Evolutionary conservation across 2,797 vertebrate genomes (phyloP).

Genomic region (Syngnathus rostellatus): DNA sequence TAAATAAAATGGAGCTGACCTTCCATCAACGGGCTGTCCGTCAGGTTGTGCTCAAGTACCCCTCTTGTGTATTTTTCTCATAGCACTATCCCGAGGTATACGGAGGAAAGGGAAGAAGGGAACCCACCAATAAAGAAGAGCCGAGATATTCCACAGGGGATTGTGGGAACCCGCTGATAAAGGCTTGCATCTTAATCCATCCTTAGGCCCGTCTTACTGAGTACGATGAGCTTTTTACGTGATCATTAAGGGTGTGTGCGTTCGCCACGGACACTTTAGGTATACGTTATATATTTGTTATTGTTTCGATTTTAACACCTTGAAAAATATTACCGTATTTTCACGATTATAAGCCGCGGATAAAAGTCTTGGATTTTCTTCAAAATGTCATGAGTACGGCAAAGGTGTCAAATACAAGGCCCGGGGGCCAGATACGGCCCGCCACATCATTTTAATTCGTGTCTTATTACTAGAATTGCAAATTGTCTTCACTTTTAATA

Average conservation of each 20-base stretch:
- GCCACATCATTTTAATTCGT: too few species aligned
- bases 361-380: too few species aligned
- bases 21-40: constrained; percentile 15
- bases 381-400: too few species aligned
- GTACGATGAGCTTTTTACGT: constrained; percentile 54
- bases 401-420: too few species aligned
- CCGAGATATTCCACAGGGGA: constrained; percentile 56
- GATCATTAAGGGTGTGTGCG: constrained; percentile 57
- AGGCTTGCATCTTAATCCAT: constrained; percentile 70
- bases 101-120: constrained; percentile 30
- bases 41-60: constrained; percentile 23
- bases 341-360: too few species aligned
- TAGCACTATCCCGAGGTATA: constrained; percentile 38
- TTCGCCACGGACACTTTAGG: constrained; percentile 23
- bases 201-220: constrained; percentile 63
- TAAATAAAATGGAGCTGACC: constrained; percentile 17
- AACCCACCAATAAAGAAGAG: constrained; percentile 28
- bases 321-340: constrained; percentile 14
- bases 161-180: constrained; percentile 73
- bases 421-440: too few species aligned
- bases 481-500: too few species aligned
- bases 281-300: constrained; percentile 50
- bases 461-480: too few species aligned
- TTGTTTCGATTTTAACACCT: constrained; percentile 24
- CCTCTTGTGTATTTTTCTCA: constrained; percentile 19